Evolutionary conservation across 2,888 invertebrate species (phyloP), one percentile per base, ranked within the genome.

Genomic region (Lagria hirta): DNA sequence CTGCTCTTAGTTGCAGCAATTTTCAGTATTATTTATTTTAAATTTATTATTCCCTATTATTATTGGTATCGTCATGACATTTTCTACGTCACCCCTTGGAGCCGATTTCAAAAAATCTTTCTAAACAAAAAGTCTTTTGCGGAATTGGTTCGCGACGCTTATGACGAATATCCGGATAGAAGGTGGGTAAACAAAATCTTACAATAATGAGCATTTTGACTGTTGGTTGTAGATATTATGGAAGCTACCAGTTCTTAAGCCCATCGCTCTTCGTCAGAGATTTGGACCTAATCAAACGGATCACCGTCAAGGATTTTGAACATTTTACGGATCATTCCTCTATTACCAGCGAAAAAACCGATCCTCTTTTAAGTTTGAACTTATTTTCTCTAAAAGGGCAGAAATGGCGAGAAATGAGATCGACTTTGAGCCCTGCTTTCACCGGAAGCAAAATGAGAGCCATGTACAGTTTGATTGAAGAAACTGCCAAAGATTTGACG

Each of bases 391-490:
- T 62, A 17, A 58, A 56, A 48, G 49, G 46, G 3, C 16, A 38
- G 10, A 45, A 32, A 48, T 59, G 59, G 59, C 43, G 72, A 1
- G 70, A 74, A 2, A 73, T 78, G 71, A 62, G 80, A 11, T 62
- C 65, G 0, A 69, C 75, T 0, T 52, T 80, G 12, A 76, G 75
- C 12, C 79, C 79, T 0, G 74, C 77, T 0, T 80, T 79, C 60
- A 80, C 80, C 0, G 68, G 75, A 3, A 75, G 76, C 33, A 80
- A 80, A 61, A 77, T 80, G 75, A 73, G 73, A 22, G 53, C 62
- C 2, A 77, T 80, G 75, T 68, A 76, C 56, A 72, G 72, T 0
- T 65, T 77, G 37, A 76, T 80, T 52, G 49, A 53, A 0, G 62
- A 63, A 3, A 67, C 66, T 30, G 68, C 65, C 1, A 45, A 32